Conservation (phyloP, 2,888 invertebrate genomes). For the Vannuccia rotundouncinata region DNA sequence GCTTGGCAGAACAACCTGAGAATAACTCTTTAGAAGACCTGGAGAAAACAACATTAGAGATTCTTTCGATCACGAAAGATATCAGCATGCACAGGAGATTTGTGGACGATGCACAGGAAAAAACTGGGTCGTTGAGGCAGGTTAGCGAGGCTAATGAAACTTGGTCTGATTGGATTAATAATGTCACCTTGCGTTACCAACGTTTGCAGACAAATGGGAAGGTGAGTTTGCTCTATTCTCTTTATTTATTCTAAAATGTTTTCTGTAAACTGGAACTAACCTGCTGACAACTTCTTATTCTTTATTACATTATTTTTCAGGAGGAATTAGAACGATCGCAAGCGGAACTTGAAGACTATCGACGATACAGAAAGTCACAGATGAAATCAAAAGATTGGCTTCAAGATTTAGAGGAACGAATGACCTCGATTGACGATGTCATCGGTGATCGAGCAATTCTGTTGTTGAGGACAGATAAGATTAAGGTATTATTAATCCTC, state of each 20-base stretch:
- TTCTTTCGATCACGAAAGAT: neutral
- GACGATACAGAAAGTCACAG: neutral
- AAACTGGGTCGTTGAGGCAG: neutral
- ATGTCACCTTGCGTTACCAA: neutral
- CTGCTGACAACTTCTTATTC: too few species aligned
- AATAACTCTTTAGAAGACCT: neutral
- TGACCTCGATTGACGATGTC: neutral
- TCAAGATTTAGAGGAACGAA: neutral
- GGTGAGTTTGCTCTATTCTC: neutral
- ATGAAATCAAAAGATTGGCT: neutral
- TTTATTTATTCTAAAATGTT: too few species aligned
- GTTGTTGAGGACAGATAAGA: neutral
- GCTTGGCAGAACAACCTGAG: neutral
- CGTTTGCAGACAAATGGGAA: neutral
- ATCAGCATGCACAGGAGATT: neutral
- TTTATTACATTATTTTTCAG: neutral
- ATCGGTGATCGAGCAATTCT: neutral
- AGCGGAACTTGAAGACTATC: neutral
- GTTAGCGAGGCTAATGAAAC: conserved; percentile 1
- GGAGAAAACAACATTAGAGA: neutral
- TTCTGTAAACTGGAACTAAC: too few species aligned
- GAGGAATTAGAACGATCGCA: neutral
- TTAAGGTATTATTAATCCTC: too few species aligned
- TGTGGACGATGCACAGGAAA: conserved; percentile 3
- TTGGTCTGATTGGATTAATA: neutral